Conservation (phyloP, 2,797 vertebrate genomes). For the Tadarida brasiliensis region DNA sequence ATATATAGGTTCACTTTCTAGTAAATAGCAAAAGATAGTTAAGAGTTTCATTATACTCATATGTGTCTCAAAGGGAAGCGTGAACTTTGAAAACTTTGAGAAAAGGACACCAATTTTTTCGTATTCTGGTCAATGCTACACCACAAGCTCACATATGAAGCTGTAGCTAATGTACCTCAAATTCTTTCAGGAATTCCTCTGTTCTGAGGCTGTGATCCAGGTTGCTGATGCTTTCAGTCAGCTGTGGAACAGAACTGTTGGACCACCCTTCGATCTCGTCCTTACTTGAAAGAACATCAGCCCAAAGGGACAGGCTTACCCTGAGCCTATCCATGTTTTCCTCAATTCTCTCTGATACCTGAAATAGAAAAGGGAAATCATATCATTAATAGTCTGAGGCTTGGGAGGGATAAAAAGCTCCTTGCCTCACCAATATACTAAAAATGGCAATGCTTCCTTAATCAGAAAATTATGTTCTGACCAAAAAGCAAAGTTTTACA, state of each 20-base stretch:
- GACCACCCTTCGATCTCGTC: constrained; percentile 95
- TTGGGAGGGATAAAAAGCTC: too few species aligned
- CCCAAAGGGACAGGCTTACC: constrained; percentile 92
- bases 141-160: background rate
- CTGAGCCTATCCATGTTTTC: constrained; percentile 91
- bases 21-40: background rate
- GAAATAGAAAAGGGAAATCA: constrained; percentile 55
- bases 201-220: constrained; percentile 90
- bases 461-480: background rate
- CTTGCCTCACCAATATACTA: background rate
- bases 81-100: background rate
- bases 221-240: constrained; percentile 90
- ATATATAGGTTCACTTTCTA: background rate
- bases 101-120: background rate
- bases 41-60: background rate
- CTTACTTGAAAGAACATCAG: constrained; percentile 91
- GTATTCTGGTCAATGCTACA: background rate
- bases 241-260: constrained; percentile 88
- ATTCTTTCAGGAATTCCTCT: constrained; percentile 90
- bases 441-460: background rate
- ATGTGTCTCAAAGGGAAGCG: background rate
- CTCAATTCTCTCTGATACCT: constrained; percentile 95
- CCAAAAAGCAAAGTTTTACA: background rate
- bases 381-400: background rate
- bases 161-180: constrained; percentile 91